Evolutionary conservation across 1,140 invertebrate genomes (phyloP), one percentile per base, ranked within the genome.

Genomic region (Leptinotarsa lineolata): DNA sequence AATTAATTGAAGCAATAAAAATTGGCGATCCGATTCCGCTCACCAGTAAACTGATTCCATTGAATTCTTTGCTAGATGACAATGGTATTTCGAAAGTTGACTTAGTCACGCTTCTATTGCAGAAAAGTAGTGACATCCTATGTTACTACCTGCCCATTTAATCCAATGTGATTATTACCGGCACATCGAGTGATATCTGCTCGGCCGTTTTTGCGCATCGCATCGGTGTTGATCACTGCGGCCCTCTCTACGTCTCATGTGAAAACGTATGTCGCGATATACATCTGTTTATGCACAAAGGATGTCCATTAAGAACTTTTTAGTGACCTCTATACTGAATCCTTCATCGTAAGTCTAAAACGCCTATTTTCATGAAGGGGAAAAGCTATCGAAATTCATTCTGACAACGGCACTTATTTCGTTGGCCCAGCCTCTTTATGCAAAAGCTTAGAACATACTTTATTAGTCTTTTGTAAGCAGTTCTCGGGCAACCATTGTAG

Each of bases 131-230:
- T n/a, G n/a, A n/a, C n/a, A n/a, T n/a, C n/a, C n/a, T n/a, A n/a
- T n/a, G n/a, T n/a, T n/a, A n/a, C n/a, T n/a, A n/a, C n/a, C n/a
- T n/a, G n/a, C n/a, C n/a, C n/a, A n/a, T n/a, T n/a, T n/a, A n/a
- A 75, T 54, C 15, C 64, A 72, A 74, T 74, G 73, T 60, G 61
- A 54, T 21, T 66, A 59, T 44, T 74, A 16, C 73, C 70, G 3
- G 24, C 24, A 6, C 54, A 18, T 3, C n/a, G 70, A 11, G 69
- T 78, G 44, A 75, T 12, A 65, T 71, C 68, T 5, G 18, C 48
- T n/a, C 70, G 66, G 12, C 76, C 80, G 30, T 85, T 85, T 74
- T 63, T 48, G n/a, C n/a, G n/a, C n/a, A n/a, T 1, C 54, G 67
- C 68, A 54, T 69, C 39, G 46, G 65, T 1, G 44, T 61, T 3